Percentiles rank a stretch among this genome's conserved stretches.
Conservation (phyloP, 1,140 invertebrate species). For the Heterodera schachtii region DNA sequence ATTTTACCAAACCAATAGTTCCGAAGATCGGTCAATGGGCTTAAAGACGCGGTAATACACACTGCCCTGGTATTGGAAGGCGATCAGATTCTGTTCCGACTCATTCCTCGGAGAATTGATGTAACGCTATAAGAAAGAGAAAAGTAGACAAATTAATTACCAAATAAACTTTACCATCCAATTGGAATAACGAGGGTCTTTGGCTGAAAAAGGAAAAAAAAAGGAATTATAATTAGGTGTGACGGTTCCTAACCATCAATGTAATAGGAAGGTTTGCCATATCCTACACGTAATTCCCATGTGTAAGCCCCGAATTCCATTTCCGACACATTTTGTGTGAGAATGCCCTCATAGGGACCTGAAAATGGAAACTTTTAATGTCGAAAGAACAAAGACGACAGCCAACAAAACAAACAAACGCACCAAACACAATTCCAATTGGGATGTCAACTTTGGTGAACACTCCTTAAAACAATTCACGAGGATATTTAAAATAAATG, state of each 20-base stretch:
- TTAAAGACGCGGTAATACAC: slow-evolving; percentile 39
- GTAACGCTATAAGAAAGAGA: slow-evolving; percentile 32
- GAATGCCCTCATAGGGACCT: slow-evolving; percentile 35
- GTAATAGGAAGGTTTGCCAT: slow-evolving; percentile 17
- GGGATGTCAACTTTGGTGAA: slow-evolving; percentile 40
- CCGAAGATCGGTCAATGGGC: slow-evolving; percentile 28
- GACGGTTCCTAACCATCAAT: background rate
- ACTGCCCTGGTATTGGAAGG: slow-evolving; percentile 34
- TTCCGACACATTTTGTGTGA: slow-evolving; percentile 14
- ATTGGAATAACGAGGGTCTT: slow-evolving; percentile 35
- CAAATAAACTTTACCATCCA: slow-evolving; percentile 31
- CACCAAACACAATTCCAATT: slow-evolving; percentile 33
- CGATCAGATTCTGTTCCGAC: slow-evolving; percentile 36
- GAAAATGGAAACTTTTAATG: background rate
- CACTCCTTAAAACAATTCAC: slow-evolving; percentile 25
- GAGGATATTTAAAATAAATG: background rate
- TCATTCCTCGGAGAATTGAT: slow-evolving; percentile 33
- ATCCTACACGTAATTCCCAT: slow-evolving; percentile 24
- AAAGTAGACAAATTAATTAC: background rate
- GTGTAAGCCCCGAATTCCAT: slow-evolving; percentile 29
- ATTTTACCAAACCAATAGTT: slow-evolving; percentile 42
- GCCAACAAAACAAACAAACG: too few species aligned
- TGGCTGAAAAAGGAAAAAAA: background rate
- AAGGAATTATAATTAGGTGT: background rate
- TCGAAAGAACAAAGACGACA: too few species aligned